Base-by-base conservation (phyloP, 2,113 vertebrate species). In the Microtus ochrogaster region DNA sequence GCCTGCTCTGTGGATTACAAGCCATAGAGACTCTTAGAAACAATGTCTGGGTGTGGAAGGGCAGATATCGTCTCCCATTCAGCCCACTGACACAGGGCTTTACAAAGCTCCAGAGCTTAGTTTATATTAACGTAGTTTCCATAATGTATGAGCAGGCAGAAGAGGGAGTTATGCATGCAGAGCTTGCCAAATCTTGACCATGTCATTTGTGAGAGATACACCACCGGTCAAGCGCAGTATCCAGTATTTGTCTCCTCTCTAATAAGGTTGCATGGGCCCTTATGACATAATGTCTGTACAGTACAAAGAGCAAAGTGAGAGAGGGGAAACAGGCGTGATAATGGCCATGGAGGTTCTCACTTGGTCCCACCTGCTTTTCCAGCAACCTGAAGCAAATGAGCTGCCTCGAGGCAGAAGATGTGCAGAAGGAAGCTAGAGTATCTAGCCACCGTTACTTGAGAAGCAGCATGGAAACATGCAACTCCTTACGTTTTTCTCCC, bases 311-410 rank as follows among this genome's bases (percentile, higher is more conserved):
- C 70, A 41, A 58, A 1, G 1, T 1, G 26, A 24, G 49, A 3
- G 10, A 70, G 14, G 22, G 47, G 24, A 73, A 90, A 87, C n/a
- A 49, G 66, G 22, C 28, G 33, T 11, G 65, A 36, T 65, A 61
- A 47, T 33, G 47, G 61, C 28, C 3, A 58, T 1, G 72, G 2
- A 72, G n/a, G 52, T 74, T 74, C 26, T 17, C n/a, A 30, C 65
- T 49, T 44, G 11, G 33, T 55, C 26, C 30, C 49, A 47, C n/a
- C 87, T 89, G 16, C 28, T 78, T 84, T 52, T 85, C 26, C 61
- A 76, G 13, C 39, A 8, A 73, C 77, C 44, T 58, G 78, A 77
- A 96, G 72, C 78, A 95, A 77, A 73, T 39, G 30, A 93, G 41
- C 47, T 58, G 65, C 39, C 11, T 58, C 63, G 49, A 85, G 16